Evolutionary conservation across 2,888 invertebrate species (phyloP), one percentile per base, ranked within the genome.

Genomic region (Scaptodrosophila latifasciaeformis): DNA sequence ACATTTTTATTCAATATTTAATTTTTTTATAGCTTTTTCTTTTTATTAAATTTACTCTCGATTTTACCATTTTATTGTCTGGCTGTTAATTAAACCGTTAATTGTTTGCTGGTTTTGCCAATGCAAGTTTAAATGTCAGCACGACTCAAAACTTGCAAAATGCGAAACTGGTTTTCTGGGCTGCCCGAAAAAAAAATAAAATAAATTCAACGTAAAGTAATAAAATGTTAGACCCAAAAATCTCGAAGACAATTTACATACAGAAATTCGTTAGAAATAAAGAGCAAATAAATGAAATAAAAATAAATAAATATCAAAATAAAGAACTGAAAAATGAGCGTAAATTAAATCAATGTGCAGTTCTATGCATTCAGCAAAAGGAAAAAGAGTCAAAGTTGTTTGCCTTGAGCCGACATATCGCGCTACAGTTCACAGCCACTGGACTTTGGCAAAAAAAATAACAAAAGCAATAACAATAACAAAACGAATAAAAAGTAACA

Each of bases 71-170:
- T 59, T 54, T 53, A 44, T 42, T 49, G 44, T 48, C 59, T 42
- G 24, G 24, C 24, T 46, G 44, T 15, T 15, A 59, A 67, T 67
- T 56, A 67, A 51, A 59, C 48, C 60, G 60, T 48, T 48, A 48
- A 37, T 24, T 19, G 31, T 42, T 27, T 15, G 13, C 34, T 12
- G 15, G 15, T 10, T 17, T 59, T 58, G 46, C 54, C 46, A 44
- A 43, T 67, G 49, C 45, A 51, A 47, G 48, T 52, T 47, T 57
- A 70, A 72, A 72, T 74, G 70, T 74, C 78, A 72, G 60, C 46
- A 53, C n/a, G n/a, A n/a, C n/a, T n/a, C 13, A 37, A 34, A 21
- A 37, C 50, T 46, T 45, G 49, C 57, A 60, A 67, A 64, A 37
- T 52, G 57, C 30, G 57, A 70, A 77, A 71, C 78, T 45, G 49